A percentile compares a stretch with the other conserved stretches of the same genome.
These are phyloP conservation scores for Thunnus maccoyii DNA, from an alignment of 2,113 vertebrate species.

Conservation along the genomic window DNA sequence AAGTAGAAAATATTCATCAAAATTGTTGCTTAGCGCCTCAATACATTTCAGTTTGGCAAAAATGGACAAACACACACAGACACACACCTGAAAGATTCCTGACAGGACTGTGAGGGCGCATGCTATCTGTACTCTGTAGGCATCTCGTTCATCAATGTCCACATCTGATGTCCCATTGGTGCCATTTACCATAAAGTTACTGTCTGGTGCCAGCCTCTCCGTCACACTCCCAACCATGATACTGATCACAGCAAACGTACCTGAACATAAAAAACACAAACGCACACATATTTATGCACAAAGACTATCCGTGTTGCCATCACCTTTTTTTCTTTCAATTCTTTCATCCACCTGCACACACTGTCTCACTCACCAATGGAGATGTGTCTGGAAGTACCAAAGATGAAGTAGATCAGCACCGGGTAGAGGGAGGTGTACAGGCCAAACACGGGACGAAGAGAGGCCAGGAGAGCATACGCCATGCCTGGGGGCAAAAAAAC, in stretches of 20 bases:
- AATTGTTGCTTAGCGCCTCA: background rate
- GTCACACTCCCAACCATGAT: constrained; percentile 94
- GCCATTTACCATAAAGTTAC: constrained; percentile 78
- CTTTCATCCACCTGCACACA: background rate
- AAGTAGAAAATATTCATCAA: background rate
- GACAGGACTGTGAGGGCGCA: constrained; percentile 87
- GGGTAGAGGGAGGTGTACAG: constrained; percentile 95
- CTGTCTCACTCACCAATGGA: constrained; percentile 89
- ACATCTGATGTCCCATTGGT: constrained; percentile 73
- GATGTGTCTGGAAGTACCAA: constrained; percentile 94
- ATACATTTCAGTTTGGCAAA: background rate
- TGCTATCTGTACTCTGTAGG: constrained; percentile 86
- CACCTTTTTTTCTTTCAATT: background rate
- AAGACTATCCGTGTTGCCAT: background rate
- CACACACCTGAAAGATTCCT: constrained; percentile 90
- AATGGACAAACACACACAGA: background rate
- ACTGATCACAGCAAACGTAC: constrained; percentile 94
- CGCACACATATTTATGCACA: background rate
- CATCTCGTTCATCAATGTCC: constrained; percentile 68
- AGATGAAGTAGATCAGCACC: constrained; percentile 92
- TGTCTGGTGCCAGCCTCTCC: constrained; percentile 85
- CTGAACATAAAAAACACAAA: constrained; percentile 73
- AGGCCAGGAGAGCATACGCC: constrained; percentile 94
- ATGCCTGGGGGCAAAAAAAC: constrained; percentile 79
- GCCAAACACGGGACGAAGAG: constrained; percentile 89